A percentile compares a stretch with the other conserved stretches of the same genome.
Evolutionary conservation across 64 coral and sea anemone species (phyloP).

Genomic region (Cladopsammia gracilis): DNA sequence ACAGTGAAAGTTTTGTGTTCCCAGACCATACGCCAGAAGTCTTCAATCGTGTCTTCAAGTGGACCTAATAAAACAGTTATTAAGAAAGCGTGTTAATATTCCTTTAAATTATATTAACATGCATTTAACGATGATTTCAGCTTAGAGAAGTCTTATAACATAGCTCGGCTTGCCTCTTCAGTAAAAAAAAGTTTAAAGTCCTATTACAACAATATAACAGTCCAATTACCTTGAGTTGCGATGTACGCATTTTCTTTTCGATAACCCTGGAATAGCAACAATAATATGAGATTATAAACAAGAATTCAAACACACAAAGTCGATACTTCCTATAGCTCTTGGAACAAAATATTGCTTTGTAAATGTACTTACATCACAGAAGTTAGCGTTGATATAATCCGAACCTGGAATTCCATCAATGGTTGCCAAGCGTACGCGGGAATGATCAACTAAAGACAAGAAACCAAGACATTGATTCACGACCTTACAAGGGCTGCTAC

Average conservation of each 20-base stretch:
- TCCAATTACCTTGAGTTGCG: conserved; percentile 90
- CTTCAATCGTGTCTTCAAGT: conserved; percentile 77
- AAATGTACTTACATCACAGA: conserved; percentile 86
- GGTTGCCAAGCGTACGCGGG: conserved; percentile 70
- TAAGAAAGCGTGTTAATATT: neutral
- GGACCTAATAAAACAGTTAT: conserved; percentile 65
- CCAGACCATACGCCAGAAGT: conserved; percentile 99
- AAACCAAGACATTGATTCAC: neutral
- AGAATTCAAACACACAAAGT: too few relatives aligned
- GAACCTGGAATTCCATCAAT: conserved; percentile 73
- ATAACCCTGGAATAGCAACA: conserved; percentile 81
- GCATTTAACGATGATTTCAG: too few relatives aligned
- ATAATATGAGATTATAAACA: neutral
- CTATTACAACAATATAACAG: neutral
- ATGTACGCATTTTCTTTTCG: conserved; percentile 98
- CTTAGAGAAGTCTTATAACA: too few relatives aligned
- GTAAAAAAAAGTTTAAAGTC: too few relatives aligned
- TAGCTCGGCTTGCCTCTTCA: too few relatives aligned
- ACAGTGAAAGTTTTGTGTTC: conserved; percentile 91
- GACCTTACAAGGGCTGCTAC: too few relatives aligned
- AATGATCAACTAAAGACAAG: conserved; percentile 74
- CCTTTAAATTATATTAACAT: too few relatives aligned
- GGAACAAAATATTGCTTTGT: neutral
- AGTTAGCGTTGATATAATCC: conserved; percentile 99
- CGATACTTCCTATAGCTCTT: too few relatives aligned